Base-by-base conservation (phyloP, 1,140 invertebrate species). In the Temnothorax longispinosus region DNA sequence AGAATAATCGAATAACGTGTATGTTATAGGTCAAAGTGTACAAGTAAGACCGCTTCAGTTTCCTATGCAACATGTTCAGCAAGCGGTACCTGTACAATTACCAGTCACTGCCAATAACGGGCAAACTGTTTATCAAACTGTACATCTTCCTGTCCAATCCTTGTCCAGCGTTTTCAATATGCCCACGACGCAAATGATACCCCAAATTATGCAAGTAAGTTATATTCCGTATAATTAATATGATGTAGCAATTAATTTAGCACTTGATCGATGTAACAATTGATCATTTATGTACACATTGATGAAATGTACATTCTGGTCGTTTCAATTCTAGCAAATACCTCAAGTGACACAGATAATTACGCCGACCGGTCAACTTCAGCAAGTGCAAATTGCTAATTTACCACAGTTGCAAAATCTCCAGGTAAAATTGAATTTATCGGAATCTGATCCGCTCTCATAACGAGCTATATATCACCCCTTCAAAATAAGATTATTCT, bases 51-150 rank as follows among this genome's bases (percentile, higher is more conserved):
- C 96, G 21, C 94, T 98, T 5, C 98, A 98, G 93, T 97, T 98
- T 89, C 97, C 97, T 11, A 96, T 98, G 94, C 97, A 98, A 93
- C 95, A 95, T 54, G 92, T 95, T 18, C 95, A 95, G 85, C 98
- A 98, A 93, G 98, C 98, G 21, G 98, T 99, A 62, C 98, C 98
- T 0, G 98, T 99, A 18, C 98, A 99, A 95, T 97, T 99, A 58
- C 98, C 99, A 1, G 98, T 99, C 77, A 98, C 98, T 85, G 97
- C 98, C 8, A 97, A 97, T 21, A 98, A 98, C 94, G 99, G 99
- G 0, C 98, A 99, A 94, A 99, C 98, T 0, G 97, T 99, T 75
- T 98, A 98, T 93, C 98, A 99, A 93, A 99, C 98, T 0, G 97
- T 99, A 1, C 98, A 99, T 94, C 97, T 99, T 91, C 98, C 98